A percentile compares a stretch with the other conserved stretches of the same genome.
These are phyloP conservation scores for Ochotona princeps DNA, from an alignment of 2,113 vertebrate genomes.

Conservation along the genomic window DNA sequence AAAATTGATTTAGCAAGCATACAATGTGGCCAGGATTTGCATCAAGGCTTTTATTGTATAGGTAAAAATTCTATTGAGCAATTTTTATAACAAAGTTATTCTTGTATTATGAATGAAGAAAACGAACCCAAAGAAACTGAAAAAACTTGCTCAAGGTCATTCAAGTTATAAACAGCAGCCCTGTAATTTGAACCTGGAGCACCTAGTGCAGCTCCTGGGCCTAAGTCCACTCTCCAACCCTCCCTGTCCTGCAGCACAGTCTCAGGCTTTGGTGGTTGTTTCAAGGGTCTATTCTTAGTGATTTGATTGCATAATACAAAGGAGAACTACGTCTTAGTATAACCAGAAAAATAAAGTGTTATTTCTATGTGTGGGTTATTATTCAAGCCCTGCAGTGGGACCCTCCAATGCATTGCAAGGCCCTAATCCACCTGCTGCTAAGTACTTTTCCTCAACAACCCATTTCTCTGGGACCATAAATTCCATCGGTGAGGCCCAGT, in stretches of 20 bases:
- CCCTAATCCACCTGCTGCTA: not conserved
- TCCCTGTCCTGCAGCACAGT: not conserved
- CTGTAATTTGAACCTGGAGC: not conserved
- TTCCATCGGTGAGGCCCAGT: not conserved
- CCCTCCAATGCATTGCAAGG: not conserved
- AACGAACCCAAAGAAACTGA: not conserved
- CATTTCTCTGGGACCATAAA: not conserved
- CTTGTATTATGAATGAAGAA: constrained; percentile 33
- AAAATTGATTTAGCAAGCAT: not conserved
- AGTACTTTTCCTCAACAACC: not conserved
- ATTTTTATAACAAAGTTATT: not conserved
- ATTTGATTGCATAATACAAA: not conserved
- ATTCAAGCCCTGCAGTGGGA: not conserved
- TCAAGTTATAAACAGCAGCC: not conserved
- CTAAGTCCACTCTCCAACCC: not conserved
- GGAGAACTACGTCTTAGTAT: not conserved
- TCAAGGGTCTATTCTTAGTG: not conserved
- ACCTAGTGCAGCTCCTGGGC: not conserved
- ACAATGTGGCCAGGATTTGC: not conserved
- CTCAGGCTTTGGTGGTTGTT: not conserved
- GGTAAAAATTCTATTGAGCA: not conserved
- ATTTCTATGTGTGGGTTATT: not conserved
- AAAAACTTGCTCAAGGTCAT: not conserved
- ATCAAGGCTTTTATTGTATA: not conserved
- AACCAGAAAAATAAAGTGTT: not conserved